Base-by-base conservation (phyloP, 92 coral and sea anemone species). In the Phenganax stokvisi region DNA sequence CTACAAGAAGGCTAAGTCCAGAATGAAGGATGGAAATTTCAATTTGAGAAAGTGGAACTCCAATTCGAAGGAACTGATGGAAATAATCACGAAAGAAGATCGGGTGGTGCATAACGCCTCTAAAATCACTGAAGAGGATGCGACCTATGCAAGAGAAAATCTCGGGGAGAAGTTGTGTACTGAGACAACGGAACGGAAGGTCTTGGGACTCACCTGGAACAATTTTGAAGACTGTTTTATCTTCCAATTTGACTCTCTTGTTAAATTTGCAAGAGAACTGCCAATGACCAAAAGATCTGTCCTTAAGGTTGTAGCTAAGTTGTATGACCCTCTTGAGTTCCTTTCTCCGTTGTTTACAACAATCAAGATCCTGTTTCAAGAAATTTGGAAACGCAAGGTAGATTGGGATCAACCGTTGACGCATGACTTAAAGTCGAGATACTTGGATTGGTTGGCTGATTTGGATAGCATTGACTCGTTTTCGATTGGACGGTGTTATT, bases 301-400 rank as follows among this genome's bases (percentile, higher is more conserved):
- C 16, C 47, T 76, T 3, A 60, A 52, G n/a, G 72, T 63, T 13
- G 59, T 77, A 0, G 80, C 86, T 6, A 57, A 73, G 65, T 62
- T 83, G 31, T 87, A 83, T 53, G 86, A 86, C 15, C 89, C 84
- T 13, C 12, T 86, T 66, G 86, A 80, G 51, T 0, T 82, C 1
- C 29, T 82, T 20, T 73, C 80, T 7, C 80, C 85, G 28, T 57
- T 82, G 31, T 10, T 51, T 10, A 73, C 74, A 6, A 53, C 37
- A 10, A 30, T 82, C 80, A 82, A 82, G 20, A 68, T 73, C 7
- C 71, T 87, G 31, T 79, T 80, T 74, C 89, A 86, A 67, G 84
- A 86, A 25, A 56, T 76, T 51, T 82, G 86, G 72, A 58, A 81
- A 51, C 28, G 16, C 52, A 61, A 76, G 16, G 51, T 69, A 37